phyloP scores from a whole-genome alignment of 2,113 vertebrate species.

The Psammodynastes pulverulentus region DNA sequence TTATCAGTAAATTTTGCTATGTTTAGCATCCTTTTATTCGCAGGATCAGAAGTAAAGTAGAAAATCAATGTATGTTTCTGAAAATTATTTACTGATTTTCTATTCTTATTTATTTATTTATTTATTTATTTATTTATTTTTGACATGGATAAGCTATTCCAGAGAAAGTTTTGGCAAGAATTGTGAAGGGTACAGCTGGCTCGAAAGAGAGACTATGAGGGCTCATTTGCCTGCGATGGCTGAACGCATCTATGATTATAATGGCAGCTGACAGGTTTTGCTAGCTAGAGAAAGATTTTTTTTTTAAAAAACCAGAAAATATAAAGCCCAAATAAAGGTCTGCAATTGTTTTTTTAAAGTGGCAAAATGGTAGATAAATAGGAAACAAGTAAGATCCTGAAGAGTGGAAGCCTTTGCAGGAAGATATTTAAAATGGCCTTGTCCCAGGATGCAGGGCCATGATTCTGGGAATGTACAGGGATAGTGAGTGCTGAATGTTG shows the following conservation, averaged over 20 bases:
- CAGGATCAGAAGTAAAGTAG: not conserved
- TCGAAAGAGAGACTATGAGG: slow-evolving; percentile 5
- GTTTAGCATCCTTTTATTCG: not conserved
- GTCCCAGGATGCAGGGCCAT: not conserved
- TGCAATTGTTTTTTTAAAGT: not conserved
- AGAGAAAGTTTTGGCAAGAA: slow-evolving; percentile 3
- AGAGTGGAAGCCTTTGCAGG: not conserved
- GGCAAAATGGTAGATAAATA: not conserved
- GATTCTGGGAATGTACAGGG: not conserved
- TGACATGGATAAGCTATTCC: not conserved
- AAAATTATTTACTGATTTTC: not conserved
- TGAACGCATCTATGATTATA: not conserved
- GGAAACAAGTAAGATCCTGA: not conserved
- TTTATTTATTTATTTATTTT: not conserved
- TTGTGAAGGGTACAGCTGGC: slow-evolving; percentile 3
- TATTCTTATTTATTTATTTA: not conserved
- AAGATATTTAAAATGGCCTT: not conserved
- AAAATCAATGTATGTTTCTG: not conserved
- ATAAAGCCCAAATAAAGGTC: not conserved
- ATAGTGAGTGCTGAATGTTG: not conserved
- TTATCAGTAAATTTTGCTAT: not conserved
- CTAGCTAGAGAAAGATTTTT: not conserved
- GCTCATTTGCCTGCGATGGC: not conserved
- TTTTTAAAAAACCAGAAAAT: not conserved
- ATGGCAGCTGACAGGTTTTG: not conserved